Base-by-base conservation (phyloP, 2,888 invertebrate species). In the Criorhina ranunculi region DNA sequence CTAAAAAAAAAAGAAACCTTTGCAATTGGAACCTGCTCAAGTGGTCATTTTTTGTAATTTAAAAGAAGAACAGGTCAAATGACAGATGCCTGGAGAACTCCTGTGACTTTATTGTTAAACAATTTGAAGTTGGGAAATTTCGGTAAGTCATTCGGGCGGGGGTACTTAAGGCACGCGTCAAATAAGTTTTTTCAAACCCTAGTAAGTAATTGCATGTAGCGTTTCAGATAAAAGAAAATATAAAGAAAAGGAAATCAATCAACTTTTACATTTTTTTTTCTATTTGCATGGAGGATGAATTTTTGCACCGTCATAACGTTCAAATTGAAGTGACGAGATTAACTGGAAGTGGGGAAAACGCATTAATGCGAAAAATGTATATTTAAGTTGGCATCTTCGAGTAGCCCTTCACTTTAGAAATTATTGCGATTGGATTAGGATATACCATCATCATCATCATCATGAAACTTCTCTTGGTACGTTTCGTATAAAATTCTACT, bases 401-500 rank as follows among this genome's bases (percentile, higher is more conserved):
- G 7, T 33, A 9, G 31, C 2, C 31, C 44, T 7, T 62, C 60
- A 62, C 60, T 42, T 9, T 9, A 62, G 9, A 44, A 17, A 59
- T 24, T 59, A 24, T 8, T 12, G 40, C 8, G 24, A 59, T 0
- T 40, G 24, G 60, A 9, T 31, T 31, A 9, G 44, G 44, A 44
- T 44, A 62, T n/a, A n/a, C n/a, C n/a, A n/a, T n/a, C n/a, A n/a
- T n/a, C n/a, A n/a, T 4, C 24, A 24, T 2, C 49, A 49, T 49
- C 24, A 64, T 64, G 64, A 64, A 64, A 49, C 35, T 64, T 9
- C 46, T 64, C 35, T 49, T 64, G 64, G 64, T 64, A 64, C 64
- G 33, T 64, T 12, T 33, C 12, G 37, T 37, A 5, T 17, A 37
- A 19, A 7, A 40, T 19, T 17, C n/a, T 7, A 5, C 5, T 24